Base-by-base conservation (phyloP, 1,140 invertebrate species). In the Protaetia brevitarsis region DNA sequence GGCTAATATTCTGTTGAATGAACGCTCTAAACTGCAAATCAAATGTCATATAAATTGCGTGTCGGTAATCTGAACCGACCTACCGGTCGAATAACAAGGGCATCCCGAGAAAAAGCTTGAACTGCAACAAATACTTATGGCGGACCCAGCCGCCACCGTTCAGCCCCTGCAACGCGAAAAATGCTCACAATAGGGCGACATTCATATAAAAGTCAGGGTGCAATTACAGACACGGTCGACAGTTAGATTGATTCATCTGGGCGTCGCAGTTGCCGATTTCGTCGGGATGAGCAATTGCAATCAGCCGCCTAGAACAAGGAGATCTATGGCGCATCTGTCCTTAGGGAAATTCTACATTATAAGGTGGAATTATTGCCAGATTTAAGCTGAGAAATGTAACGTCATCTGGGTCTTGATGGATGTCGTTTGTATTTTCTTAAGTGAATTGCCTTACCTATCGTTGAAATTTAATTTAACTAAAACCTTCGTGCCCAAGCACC, bases 181-280 rank as follows among this genome's bases (percentile, higher is more conserved):
- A 59, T 31, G 57, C 26, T 59, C 29, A 59, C 57, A 59, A 59
- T 59, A 29, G 57, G 30, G 2, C 57, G 26, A 27, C 57, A 59
- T 59, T 59, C 57, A 59, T 59, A 59, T 59, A 59, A 59, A 59
- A 59, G 57, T 59, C 57, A 59, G 57, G 57, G 57, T 59, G 57
- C 13, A 59, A 59, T 59, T 59, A 59, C 13, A 59, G 57, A 16
- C 57, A 59, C 57, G 57, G 11, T 59, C 57, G 57, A 28, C 57
- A 19, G 57, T 59, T 59, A 31, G 57, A 59, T 59, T 59, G 57
- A 59, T 59, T 59, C 57, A 59, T 59, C 57, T 29, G 57, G 57
- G 57, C 16, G 57, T 29, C 57, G 57, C 57, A 59, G 57, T 59
- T 59, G 57, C 57, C 57, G 57, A 59, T 59, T 59, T 27, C 29